phyloP scores from a whole-genome alignment of 2,113 vertebrate species.

The Caracal caracal region DNA sequence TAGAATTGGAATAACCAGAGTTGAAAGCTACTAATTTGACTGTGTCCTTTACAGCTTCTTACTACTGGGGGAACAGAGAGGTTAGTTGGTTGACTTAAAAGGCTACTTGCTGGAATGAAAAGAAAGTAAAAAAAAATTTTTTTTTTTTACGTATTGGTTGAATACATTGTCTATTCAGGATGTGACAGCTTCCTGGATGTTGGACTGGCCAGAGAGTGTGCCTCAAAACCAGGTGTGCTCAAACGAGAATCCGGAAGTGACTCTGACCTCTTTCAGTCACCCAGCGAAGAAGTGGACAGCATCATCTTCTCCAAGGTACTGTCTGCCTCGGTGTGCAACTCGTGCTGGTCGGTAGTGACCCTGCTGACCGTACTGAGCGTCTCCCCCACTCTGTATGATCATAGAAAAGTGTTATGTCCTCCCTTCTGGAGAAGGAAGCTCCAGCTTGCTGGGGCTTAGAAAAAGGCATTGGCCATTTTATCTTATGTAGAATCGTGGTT shows the following conservation, averaged over 20 bases:
- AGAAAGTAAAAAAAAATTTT: background rate
- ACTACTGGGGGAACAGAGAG: background rate
- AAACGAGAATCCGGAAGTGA: slow-evolving; percentile 84
- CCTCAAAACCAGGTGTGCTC: slow-evolving; percentile 74
- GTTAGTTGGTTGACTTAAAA: background rate
- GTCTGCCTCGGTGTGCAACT: background rate
- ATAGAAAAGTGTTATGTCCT: background rate
- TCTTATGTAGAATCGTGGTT: background rate
- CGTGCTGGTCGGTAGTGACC: background rate
- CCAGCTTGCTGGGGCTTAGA: background rate
- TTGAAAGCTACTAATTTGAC: background rate
- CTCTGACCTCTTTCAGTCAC: slow-evolving; percentile 83
- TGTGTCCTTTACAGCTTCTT: background rate
- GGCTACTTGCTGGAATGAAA: background rate
- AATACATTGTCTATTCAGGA: slow-evolving; percentile 76
- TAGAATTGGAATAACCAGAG: background rate
- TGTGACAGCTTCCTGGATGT: slow-evolving; percentile 84
- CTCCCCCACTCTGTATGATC: background rate
- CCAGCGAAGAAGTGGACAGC: slow-evolving; percentile 83
- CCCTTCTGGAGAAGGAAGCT: background rate
- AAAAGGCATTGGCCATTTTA: background rate
- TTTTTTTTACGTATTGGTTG: background rate
- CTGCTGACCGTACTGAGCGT: background rate
- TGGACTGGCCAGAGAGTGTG: slow-evolving; percentile 75
- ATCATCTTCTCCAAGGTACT: slow-evolving; percentile 87